phyloP scores from a whole-genome alignment of 2,797 vertebrate species.

The Fistularia tabacaria region DNA sequence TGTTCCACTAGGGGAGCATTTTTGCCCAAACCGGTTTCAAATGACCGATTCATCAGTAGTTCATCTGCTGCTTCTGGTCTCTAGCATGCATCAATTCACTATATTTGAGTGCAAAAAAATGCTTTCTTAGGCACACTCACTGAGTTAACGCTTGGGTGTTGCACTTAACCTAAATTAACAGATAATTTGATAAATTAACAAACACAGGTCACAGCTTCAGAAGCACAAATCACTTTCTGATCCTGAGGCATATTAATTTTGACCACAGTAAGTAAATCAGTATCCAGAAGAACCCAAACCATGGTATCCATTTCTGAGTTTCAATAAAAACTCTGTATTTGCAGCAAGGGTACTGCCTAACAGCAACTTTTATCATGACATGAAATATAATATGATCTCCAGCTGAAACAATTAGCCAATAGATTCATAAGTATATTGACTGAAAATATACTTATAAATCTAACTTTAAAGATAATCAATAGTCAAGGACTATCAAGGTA shows the following conservation, averaged over 20 bases:
- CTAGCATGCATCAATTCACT: constrained; percentile 28
- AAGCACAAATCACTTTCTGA: too few species aligned
- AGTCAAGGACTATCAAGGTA: not conserved
- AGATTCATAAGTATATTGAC: not conserved
- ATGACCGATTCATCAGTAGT: constrained; percentile 39
- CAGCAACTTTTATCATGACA: too few species aligned
- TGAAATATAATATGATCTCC: not conserved
- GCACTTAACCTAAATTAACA: not conserved
- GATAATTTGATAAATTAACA: constrained; percentile 4
- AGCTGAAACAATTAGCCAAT: not conserved
- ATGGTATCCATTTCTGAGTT: too few species aligned
- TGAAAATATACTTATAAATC: too few species aligned
- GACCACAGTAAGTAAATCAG: too few species aligned
- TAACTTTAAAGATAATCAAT: too few species aligned
- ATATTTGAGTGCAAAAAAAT: constrained; percentile 14
- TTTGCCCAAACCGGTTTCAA: constrained; percentile 28
- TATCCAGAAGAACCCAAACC: too few species aligned
- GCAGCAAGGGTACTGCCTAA: not conserved
- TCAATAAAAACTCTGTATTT: too few species aligned
- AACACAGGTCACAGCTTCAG: too few species aligned
- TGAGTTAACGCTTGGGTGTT: not conserved
- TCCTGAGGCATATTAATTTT: too few species aligned
- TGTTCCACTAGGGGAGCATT: constrained; percentile 17
- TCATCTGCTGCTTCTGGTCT: constrained; percentile 36
- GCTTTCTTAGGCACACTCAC: constrained; percentile 3